Base-by-base conservation (phyloP, 2,888 invertebrate genomes). In the Hyles lineata region DNA sequence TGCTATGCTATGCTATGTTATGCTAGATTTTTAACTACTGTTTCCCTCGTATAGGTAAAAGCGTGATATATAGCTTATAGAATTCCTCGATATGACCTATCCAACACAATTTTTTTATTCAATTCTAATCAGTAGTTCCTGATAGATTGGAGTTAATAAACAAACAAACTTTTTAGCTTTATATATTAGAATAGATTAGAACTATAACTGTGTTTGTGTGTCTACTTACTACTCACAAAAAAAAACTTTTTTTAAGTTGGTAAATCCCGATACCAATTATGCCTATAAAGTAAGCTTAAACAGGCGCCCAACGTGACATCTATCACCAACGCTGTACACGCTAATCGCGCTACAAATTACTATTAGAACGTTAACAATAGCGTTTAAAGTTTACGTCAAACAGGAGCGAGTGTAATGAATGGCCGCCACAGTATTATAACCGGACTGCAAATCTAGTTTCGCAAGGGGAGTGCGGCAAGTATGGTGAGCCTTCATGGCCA, bases 401-500 rank as follows among this genome's bases (percentile, higher is more conserved):
- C 91, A 91, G 93, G 88, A 89, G 93, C 90, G 87, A 83, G 85
- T 83, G 87, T 93, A 92, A 94, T 93, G 92, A 93, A 93, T 92
- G 91, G 89, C 77, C 80, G 82, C 87, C 86, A 82, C 88, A 85
- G 89, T 90, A 92, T 94, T 92, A 93, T 91, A 92, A 93, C 90
- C 90, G 92, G 91, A 88, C 93, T 92, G 92, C 93, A 90, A 93
- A 93, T 91, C 91, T 92, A 93, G 94, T 93, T 92, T 88, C 55
- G 87, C 88, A 84, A 91, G 93, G 94, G 94, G 93, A 91, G 92
- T 92, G 94, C 84, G 94, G 94, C 88, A 90, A 93, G 93, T 92
- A 92, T 87, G 94, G 94, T 92, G 92, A 90, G 94, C 94, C 94
- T 94, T 91, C 90, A 92, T 92, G 94, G 93, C 94, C 94, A 94